Evolutionary conservation across 1,140 invertebrate species (phyloP).

Genomic region (Eurytemora carolleeae): DNA sequence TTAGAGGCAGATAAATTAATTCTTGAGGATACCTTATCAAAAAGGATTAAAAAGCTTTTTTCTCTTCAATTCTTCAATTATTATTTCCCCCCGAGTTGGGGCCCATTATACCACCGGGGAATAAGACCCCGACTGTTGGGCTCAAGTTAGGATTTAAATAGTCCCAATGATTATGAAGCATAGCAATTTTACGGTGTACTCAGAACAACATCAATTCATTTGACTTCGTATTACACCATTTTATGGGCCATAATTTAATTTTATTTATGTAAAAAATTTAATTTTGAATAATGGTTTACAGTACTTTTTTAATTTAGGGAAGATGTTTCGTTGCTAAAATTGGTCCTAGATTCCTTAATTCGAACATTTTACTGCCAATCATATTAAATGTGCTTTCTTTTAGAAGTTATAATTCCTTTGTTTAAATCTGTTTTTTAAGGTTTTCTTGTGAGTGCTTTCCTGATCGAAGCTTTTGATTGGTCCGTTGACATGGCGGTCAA

Average conservation of each 20-base stretch:
- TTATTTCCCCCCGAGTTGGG: no score
- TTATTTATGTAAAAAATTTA: not conserved
- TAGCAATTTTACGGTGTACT: no score
- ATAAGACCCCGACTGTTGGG: no score
- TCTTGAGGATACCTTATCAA: no score
- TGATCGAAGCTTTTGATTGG: constrained; percentile 55
- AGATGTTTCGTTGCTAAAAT: not conserved
- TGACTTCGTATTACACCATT: no score
- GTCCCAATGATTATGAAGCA: no score
- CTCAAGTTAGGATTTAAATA: no score
- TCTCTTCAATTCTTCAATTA: no score
- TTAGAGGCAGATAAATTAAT: no score
- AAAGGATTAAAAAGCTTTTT: no score
- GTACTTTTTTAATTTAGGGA: not conserved
- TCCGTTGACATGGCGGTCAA: not conserved
- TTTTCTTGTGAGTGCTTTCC: constrained; percentile 73
- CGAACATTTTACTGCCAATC: not conserved
- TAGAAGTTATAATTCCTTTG: not conserved
- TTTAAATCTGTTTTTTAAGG: constrained; percentile 22
- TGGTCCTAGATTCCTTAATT: not conserved
- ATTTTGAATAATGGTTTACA: not conserved
- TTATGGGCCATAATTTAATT: not conserved
- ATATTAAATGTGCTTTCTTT: constrained; percentile 19
- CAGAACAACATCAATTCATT: no score
- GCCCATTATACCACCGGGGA: no score